Evolutionary conservation across 2,888 invertebrate species (phyloP).

Genomic region (Halocaridina rubra): DNA sequence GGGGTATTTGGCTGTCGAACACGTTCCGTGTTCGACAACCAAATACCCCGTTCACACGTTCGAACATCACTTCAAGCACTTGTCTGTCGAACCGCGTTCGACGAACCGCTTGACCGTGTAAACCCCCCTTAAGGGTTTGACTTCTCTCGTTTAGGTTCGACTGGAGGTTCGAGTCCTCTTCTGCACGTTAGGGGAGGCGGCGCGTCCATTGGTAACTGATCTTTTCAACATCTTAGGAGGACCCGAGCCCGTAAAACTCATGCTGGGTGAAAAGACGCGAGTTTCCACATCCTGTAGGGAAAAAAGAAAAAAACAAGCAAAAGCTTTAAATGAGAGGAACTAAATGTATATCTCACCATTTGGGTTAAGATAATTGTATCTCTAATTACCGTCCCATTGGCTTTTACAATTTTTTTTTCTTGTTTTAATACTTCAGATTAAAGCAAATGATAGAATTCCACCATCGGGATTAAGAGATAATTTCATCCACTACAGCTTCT

Average conservation of each 20-base stretch:
- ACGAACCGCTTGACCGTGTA: too few species aligned
- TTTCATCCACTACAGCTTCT: too few species aligned
- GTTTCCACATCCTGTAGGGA: conserved; percentile 70
- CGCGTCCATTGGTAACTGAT: neutral
- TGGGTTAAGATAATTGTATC: neutral
- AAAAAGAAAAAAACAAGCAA: neutral
- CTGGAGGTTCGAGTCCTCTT: conserved; percentile 21
- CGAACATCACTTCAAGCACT: too few species aligned
- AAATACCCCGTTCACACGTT: too few species aligned
- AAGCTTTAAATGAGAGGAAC: neutral
- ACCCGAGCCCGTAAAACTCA: conserved; percentile 60
- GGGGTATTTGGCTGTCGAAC: too few species aligned
- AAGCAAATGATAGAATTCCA: neutral
- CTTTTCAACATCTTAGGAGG: conserved; percentile 30
- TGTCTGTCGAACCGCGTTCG: too few species aligned
- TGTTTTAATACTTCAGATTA: too few species aligned
- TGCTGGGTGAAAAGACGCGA: conserved; percentile 72
- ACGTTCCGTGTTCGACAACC: too few species aligned
- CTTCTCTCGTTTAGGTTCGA: neutral
- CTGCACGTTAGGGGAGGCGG: neutral
- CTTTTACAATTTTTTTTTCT: too few species aligned
- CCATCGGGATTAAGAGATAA: neutral
- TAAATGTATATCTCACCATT: too few species aligned
- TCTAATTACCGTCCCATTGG: neutral
- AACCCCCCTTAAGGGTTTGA: too few species aligned